phyloP scores from a whole-genome alignment of 1,140 invertebrate species.

The Hypothenemus hampei region DNA sequence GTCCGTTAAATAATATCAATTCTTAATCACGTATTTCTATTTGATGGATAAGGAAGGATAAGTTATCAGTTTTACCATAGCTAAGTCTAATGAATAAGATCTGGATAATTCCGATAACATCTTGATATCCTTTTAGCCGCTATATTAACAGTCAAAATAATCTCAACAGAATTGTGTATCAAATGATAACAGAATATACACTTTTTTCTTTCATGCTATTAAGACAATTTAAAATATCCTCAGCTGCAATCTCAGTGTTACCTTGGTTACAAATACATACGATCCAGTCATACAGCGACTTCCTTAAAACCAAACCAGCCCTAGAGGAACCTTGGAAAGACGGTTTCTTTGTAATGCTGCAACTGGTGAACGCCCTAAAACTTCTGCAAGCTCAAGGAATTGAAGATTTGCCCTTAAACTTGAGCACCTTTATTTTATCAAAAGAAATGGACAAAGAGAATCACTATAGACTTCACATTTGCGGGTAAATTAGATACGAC shows the following conservation, averaged over 20 bases:
- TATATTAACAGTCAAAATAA: too few relatives aligned
- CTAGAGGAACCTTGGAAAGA: constrained; percentile 41
- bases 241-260: constrained; percentile 70
- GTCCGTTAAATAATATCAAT: too few relatives aligned
- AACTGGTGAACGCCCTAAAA: constrained; percentile 75
- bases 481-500: constrained; percentile 54
- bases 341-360: constrained; percentile 67
- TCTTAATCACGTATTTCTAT: too few relatives aligned
- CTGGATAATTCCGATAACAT: too few relatives aligned
- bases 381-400: constrained; percentile 77
- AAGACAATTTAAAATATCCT: too few relatives aligned
- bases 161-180: too few relatives aligned
- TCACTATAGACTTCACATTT: constrained; percentile 61
- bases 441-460: constrained; percentile 53
- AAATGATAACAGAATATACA: too few relatives aligned
- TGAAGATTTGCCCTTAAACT: constrained; percentile 64
- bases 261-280: constrained; percentile 65
- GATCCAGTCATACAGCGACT: constrained; percentile 58
- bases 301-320: constrained; percentile 49
- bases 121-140: too few relatives aligned
- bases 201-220: too few relatives aligned
- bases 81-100: too few relatives aligned
- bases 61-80: too few relatives aligned
- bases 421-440: constrained; percentile 61
- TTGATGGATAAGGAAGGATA: too few relatives aligned